Conservation (phyloP, 2,113 vertebrate species). For the Pseudorectes ferrugineus region DNA sequence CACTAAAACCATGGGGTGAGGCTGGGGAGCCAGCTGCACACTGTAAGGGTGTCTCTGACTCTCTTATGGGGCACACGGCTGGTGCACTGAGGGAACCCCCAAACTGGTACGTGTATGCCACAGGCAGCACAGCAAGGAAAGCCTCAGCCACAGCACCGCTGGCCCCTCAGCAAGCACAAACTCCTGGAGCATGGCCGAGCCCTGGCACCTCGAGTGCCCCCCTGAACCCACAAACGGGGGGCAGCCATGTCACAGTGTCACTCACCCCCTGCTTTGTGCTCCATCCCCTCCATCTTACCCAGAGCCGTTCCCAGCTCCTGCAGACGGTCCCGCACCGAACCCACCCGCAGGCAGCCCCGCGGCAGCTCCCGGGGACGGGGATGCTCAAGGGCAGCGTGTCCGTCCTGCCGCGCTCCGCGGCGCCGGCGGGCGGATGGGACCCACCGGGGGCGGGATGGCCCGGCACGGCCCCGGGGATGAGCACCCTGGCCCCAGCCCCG, state of each 20-base stretch:
- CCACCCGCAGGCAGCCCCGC: not conserved
- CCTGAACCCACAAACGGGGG: accelerated
- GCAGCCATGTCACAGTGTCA: not conserved
- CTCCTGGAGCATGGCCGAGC: accelerated
- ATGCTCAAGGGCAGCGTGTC: not conserved
- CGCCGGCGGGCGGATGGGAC: not conserved
- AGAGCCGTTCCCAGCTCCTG: not conserved
- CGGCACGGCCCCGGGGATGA: not conserved
- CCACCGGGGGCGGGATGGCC: not conserved
- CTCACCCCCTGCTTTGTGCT: not conserved
- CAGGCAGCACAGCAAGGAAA: not conserved
- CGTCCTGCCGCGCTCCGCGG: not conserved
- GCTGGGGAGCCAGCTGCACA: not conserved
- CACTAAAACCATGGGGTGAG: not conserved
- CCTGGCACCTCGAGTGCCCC: not conserved
- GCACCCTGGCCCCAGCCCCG: not conserved
- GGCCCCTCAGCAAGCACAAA: not conserved
- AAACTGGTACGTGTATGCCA: accelerated
- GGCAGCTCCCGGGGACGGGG: not conserved
- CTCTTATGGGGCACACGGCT: accelerated
- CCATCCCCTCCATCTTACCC: not conserved
- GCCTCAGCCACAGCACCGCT: not conserved
- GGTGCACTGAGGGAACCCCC: not conserved
- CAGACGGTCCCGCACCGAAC: not conserved
- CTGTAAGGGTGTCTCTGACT: not conserved